Conservation (phyloP, 2,797 vertebrate genomes). For the Enteromius fasciolatus region DNA sequence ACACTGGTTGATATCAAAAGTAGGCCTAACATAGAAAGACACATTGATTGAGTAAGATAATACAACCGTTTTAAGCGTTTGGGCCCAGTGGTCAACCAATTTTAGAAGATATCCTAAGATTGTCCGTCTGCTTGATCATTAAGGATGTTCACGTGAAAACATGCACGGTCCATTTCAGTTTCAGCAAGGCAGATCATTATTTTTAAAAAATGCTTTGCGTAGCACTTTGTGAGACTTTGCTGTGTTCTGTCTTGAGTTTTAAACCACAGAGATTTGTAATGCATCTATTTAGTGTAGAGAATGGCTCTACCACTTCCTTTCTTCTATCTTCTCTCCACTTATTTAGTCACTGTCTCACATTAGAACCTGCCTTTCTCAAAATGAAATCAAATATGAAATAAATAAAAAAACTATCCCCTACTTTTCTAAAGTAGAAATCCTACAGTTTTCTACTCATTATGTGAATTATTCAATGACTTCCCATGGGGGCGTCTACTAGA, state of each 20-base stretch:
- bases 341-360: not conserved
- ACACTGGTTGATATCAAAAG: not conserved
- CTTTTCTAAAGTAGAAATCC: not conserved
- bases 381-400: not conserved
- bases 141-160: conserved; percentile 73
- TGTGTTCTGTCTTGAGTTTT: not conserved
- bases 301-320: conserved; percentile 44
- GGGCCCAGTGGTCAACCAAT: not conserved
- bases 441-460: not conserved
- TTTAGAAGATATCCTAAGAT: not conserved
- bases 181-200: not conserved
- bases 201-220: not conserved
- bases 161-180: not conserved
- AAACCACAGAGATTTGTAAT: conserved; percentile 36
- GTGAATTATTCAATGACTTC: conserved; percentile 9
- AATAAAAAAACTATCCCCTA: not conserved
- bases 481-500: no score
- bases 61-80: not conserved
- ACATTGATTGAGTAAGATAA: not conserved
- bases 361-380: not conserved
- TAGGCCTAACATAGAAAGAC: not conserved
- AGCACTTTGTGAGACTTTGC: conserved; percentile 13
- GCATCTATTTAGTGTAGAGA: conserved; percentile 11
- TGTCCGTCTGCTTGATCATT: conserved; percentile 74
- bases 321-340: not conserved